Conservation (phyloP, 2,113 vertebrate species). For the Nymphicus hollandicus region DNA sequence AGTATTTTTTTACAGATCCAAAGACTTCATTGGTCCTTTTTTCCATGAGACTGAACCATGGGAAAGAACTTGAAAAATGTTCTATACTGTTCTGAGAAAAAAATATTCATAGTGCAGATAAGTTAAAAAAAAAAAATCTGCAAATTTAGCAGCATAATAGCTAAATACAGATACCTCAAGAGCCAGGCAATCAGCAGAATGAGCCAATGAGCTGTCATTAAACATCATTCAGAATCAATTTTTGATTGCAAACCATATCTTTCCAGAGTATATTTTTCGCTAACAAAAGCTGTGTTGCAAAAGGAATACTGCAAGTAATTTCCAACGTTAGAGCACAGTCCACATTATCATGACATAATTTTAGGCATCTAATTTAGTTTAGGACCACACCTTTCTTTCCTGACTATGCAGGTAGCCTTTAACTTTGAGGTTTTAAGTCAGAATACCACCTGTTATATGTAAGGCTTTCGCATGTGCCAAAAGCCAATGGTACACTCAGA, state of each 20-base stretch:
- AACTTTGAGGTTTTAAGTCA: neutral
- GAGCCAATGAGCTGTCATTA: neutral
- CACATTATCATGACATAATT: neutral
- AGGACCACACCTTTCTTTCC: neutral
- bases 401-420: neutral
- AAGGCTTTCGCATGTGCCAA: neutral
- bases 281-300: neutral
- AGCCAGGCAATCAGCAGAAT: neutral
- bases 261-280: neutral
- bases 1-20: neutral
- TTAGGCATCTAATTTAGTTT: neutral
- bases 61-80: neutral
- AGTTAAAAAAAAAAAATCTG: neutral
- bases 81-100: neutral
- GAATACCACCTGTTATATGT: neutral
- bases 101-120: neutral
- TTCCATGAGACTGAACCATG: neutral
- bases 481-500: neutral
- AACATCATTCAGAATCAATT: neutral
- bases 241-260: neutral
- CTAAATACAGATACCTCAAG: neutral
- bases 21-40: neutral
- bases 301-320: neutral
- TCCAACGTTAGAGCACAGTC: neutral
- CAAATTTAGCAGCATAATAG: neutral